Percentiles rank a stretch among this genome's conserved stretches.
These are phyloP conservation scores for Sterrhoptilus dennistouni DNA, from an alignment of 2,113 vertebrate genomes.

Conservation along the genomic window DNA sequence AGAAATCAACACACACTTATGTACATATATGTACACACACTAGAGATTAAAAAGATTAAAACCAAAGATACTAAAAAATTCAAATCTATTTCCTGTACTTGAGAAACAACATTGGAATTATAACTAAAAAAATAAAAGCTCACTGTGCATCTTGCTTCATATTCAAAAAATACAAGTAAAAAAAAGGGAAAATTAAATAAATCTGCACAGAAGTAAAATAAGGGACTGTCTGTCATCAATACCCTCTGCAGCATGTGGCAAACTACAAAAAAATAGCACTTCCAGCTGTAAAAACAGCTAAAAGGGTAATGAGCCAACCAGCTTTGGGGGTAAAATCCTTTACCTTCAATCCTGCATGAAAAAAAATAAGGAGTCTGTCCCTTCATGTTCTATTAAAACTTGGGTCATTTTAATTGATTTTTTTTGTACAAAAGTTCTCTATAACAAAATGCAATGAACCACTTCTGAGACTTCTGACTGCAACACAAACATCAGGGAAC, in stretches of 20 bases:
- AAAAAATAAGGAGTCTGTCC: background rate
- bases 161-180: background rate
- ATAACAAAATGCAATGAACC: background rate
- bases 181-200: background rate
- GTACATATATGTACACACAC: fast-evolving
- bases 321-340: background rate
- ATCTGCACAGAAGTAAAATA: background rate
- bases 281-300: background rate
- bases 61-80: background rate
- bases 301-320: background rate
- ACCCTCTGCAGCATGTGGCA: background rate
- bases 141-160: background rate
- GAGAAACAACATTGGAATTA: background rate
- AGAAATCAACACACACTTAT: background rate
- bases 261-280: background rate
- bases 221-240: background rate
- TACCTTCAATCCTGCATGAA: background rate
- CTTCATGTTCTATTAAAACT: background rate
- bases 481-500: slow-evolving; percentile 27
- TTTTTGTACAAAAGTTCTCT: background rate
- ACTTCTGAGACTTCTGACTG: slow-evolving; percentile 3
- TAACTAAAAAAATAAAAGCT: background rate
- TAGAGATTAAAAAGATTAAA: background rate
- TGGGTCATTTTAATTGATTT: background rate
- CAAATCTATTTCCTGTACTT: background rate